phyloP scores from a whole-genome alignment of 2,797 vertebrate species.

The Pseudochirops cupreus region DNA sequence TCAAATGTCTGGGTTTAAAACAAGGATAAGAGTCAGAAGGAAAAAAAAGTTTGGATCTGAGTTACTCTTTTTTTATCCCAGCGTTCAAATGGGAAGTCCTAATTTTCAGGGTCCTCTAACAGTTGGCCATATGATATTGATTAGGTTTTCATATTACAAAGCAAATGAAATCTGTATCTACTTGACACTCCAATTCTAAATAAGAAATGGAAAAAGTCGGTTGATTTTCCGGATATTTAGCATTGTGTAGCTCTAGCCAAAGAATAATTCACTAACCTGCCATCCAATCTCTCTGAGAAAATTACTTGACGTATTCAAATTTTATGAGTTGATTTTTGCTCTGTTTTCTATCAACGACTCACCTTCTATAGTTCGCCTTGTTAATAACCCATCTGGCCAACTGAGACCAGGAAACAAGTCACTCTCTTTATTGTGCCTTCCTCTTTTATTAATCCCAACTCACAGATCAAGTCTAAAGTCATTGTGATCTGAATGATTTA shows the following conservation, averaged over 20 bases:
- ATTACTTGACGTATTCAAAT: fast-evolving
- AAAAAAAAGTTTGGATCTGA: neutral
- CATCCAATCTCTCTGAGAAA: neutral
- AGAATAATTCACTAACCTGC: slow-evolving; percentile 19
- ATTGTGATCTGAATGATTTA: slow-evolving; percentile 48
- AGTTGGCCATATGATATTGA: neutral
- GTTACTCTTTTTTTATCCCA: neutral
- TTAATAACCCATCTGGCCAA: slow-evolving; percentile 28
- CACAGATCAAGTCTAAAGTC: slow-evolving; percentile 47
- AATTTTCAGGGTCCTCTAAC: neutral
- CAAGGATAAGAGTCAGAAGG: neutral
- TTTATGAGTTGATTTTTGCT: neutral
- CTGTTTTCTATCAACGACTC: slow-evolving; percentile 19
- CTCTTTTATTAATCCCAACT: slow-evolving; percentile 61
- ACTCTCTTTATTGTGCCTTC: slow-evolving; percentile 45
- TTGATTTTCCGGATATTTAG: neutral
- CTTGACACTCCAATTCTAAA: neutral
- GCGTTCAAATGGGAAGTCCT: slow-evolving; percentile 4
- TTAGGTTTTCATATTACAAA: neutral
- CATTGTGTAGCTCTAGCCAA: neutral
- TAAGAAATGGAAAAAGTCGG: neutral
- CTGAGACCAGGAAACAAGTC: neutral
- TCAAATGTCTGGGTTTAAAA: neutral
- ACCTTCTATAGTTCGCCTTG: slow-evolving; percentile 29
- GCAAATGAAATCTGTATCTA: neutral